Percentiles rank a stretch among this genome's conserved stretches.
Conservation (phyloP, 2,113 vertebrate genomes). For the Hydropotes inermis region DNA sequence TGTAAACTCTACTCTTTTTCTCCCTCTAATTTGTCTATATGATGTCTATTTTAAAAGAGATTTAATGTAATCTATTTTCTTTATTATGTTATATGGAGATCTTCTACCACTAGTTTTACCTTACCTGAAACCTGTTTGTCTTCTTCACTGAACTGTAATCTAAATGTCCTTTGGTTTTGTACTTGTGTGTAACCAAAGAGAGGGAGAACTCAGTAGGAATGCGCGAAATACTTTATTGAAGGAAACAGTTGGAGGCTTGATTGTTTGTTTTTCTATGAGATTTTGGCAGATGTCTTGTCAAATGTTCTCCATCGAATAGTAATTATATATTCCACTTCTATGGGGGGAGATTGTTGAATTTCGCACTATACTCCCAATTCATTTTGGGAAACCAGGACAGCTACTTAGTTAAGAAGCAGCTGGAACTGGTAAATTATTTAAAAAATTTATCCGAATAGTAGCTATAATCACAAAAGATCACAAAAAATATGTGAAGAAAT, state of each 20-base stretch:
- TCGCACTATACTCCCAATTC: not conserved
- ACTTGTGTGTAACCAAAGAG: not conserved
- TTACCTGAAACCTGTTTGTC: not conserved
- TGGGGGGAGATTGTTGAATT: not conserved
- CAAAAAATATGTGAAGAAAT: not conserved
- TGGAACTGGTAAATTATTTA: not conserved
- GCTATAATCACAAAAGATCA: not conserved
- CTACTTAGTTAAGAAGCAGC: not conserved
- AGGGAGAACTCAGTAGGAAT: not conserved
- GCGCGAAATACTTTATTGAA: not conserved
- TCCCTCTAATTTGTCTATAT: not conserved
- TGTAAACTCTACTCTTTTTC: not conserved
- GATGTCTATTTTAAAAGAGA: not conserved
- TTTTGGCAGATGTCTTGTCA: not conserved
- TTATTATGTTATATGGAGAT: not conserved
- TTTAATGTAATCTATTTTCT: not conserved
- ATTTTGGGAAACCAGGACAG: fast-evolving
- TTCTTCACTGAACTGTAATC: not conserved
- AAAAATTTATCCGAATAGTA: not conserved
- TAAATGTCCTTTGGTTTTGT: not conserved
- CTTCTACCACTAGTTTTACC: not conserved
- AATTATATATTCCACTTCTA: not conserved
- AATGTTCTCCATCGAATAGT: not conserved
- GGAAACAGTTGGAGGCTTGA: not conserved
- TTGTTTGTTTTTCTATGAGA: not conserved